Evolutionary conservation across 2,797 vertebrate genomes (phyloP).

Genomic region (Cossypha niveicapilla): DNA sequence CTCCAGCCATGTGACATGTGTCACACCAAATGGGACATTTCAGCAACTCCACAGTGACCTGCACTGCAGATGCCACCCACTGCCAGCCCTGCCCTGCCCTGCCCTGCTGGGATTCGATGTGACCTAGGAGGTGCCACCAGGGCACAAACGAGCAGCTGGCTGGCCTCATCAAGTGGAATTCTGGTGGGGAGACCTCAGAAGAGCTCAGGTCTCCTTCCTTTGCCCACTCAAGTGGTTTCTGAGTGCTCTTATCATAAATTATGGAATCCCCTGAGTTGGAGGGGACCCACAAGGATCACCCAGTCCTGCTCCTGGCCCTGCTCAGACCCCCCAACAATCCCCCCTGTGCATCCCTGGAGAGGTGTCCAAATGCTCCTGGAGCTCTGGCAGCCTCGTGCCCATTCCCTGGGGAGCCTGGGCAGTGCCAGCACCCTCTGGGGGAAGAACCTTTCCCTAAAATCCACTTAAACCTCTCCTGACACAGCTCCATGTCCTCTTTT

Average conservation of each 20-base stretch:
- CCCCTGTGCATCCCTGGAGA: neutral
- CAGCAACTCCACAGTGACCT: neutral
- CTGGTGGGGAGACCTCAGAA: neutral
- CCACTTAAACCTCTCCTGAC: neutral
- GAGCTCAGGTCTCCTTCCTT: neutral
- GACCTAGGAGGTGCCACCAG: fast-evolving
- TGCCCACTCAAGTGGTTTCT: neutral
- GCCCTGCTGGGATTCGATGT: fast-evolving
- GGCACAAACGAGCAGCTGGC: neutral
- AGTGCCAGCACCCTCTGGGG: neutral
- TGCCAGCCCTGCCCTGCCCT: neutral
- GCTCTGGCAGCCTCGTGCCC: neutral
- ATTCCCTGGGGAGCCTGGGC: neutral
- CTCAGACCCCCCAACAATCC: fast-evolving
- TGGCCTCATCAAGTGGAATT: neutral
- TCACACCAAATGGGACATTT: too few species aligned
- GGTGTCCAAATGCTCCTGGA: fast-evolving
- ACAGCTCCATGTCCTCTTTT: neutral
- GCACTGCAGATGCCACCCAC: fast-evolving
- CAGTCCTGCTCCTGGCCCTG: fast-evolving
- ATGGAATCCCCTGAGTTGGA: neutral
- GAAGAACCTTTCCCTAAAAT: neutral
- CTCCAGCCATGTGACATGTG: too few species aligned
- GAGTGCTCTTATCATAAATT: neutral
- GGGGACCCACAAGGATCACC: fast-evolving